Evolutionary conservation across 2,888 invertebrate genomes (phyloP), one percentile per base, ranked within the genome.

Genomic region (Allacma fusca): DNA sequence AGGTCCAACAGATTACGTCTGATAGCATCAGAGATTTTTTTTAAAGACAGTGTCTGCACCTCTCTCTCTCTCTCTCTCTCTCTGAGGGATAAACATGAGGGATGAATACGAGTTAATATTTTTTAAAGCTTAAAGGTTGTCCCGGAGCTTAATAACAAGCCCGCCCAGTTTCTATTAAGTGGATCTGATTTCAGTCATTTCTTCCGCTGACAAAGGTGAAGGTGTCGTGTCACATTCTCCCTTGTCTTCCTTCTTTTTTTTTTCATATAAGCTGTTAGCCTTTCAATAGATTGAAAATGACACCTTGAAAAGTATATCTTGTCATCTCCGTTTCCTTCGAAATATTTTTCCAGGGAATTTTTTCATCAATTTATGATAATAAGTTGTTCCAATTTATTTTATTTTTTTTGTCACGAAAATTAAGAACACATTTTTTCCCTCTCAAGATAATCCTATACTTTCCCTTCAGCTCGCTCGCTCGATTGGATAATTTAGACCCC

Each of bases 91-190:
- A 34, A 50, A 13, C 50, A 5, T 13, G 16, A 50, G 50, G n/a
- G n/a, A 12, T 50, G 5, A 50, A 50, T 50, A 50, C 50, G 19
- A 50, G 50, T 50, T 12, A 50, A 50, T 50, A 50, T 50, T 50
- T 50, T 50, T 50, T 50, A 50, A 50, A 50, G 50, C 50, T 50
- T n/a, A 50, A 13, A 50, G 4, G 34, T 50, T 4, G 9, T 50
- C 5, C 50, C 19, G 9, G 19, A 4, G 4, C 34, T n/a, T 40
- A 57, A 24, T 71, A 71, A 24, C 71, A 26, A 71, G 57, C 73
- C 73, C 62, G 62, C 62, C 73, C 73, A 34, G 34, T 59, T 73
- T 71, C 73, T 59, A 59, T 62, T 72, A 28, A 23, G 44, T 70
- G 70, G 44, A 70, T 70, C 70, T 70, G 23, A 70, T 70, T 70